Conservation (phyloP, 1,140 invertebrate genomes). For the Bombus affinis region DNA sequence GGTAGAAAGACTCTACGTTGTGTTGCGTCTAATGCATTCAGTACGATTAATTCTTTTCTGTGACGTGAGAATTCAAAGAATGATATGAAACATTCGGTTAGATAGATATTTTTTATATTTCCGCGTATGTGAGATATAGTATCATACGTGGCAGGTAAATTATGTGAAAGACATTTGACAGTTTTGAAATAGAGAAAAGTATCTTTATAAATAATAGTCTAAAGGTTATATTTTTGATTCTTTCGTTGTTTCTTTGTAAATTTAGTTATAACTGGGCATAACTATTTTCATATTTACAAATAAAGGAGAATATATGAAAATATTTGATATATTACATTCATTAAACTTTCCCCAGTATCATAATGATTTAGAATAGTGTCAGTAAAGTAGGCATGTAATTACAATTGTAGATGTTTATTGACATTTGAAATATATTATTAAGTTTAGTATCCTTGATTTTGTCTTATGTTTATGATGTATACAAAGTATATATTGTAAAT, state of each 20-base stretch:
- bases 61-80: background rate
- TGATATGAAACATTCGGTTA: background rate
- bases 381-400: background rate
- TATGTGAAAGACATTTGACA: background rate
- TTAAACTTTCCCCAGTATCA: background rate
- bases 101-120: constrained; percentile 2
- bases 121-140: background rate
- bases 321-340: background rate
- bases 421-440: background rate
- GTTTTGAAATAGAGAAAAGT: background rate
- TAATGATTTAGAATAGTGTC: background rate
- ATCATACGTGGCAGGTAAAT: constrained; percentile 6
- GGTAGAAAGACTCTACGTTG: background rate
- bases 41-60: background rate
- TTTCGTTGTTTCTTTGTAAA: constrained; percentile 1
- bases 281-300: background rate
- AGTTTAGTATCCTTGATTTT: background rate
- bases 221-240: constrained; percentile 30
- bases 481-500: background rate
- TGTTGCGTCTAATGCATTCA: constrained; percentile 21
- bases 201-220: background rate
- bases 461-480: background rate
- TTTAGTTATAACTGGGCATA: background rate
- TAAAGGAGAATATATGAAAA: background rate
- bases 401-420: background rate